Percentiles rank a stretch among this genome's conserved stretches.
These are phyloP conservation scores for Parochlus steinenii DNA, from an alignment of 2,888 invertebrate species.

Conservation along the genomic window DNA sequence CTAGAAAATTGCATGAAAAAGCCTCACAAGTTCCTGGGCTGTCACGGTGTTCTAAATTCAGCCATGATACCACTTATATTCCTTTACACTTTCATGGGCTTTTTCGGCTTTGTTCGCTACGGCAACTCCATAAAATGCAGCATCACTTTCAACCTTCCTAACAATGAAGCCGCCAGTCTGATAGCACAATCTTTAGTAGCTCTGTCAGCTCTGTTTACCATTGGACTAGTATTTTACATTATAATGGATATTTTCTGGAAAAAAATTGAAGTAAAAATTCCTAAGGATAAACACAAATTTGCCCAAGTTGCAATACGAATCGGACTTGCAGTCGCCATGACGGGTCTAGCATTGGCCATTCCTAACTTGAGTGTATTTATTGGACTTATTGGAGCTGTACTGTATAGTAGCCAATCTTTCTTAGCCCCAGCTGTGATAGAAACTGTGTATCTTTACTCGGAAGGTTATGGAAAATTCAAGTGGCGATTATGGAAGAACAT, in stretches of 20 bases:
- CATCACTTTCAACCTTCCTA: conserved; percentile 70
- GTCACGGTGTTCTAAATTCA: conserved; percentile 71
- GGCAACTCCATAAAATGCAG: conserved; percentile 55
- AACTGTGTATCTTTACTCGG: conserved; percentile 50
- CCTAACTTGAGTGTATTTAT: conserved; percentile 77
- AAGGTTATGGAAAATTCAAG: conserved; percentile 41
- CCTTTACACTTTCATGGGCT: conserved; percentile 69
- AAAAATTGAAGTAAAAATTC: conserved; percentile 36
- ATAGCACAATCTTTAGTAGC: conserved; percentile 76
- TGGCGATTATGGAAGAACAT: conserved; percentile 54
- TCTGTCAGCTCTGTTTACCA: conserved; percentile 78
- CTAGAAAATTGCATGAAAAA: conserved; percentile 84
- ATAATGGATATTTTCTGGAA: conserved; percentile 85
- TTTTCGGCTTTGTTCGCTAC: conserved; percentile 78
- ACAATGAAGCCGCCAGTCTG: conserved; percentile 39
- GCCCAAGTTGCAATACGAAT: conserved; percentile 25
- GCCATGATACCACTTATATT: conserved; percentile 70
- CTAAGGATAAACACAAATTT: conserved; percentile 28
- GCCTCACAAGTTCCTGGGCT: conserved; percentile 62
- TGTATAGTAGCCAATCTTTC: too few species aligned
- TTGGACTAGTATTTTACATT: conserved; percentile 86
- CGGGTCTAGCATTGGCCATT: conserved; percentile 57
- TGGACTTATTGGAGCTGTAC: conserved; percentile 69
- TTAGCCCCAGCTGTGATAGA: conserved; percentile 57
- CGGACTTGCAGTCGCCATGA: conserved; percentile 33